Evolutionary conservation across 2,888 invertebrate genomes (phyloP).

Genomic region (Mystacides longicornis): DNA sequence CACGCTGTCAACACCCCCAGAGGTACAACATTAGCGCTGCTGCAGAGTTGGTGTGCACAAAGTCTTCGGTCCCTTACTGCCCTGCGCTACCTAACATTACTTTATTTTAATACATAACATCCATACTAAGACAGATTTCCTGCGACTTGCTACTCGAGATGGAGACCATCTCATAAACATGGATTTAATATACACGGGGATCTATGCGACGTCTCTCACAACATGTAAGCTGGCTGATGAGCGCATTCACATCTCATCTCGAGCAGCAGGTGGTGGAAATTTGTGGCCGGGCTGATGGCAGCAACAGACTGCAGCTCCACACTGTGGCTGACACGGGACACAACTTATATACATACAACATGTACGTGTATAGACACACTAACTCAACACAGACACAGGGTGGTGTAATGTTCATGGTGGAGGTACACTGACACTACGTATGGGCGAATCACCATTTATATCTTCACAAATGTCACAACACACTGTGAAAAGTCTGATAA

Average conservation of each 20-base stretch:
- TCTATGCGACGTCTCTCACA: too few species aligned
- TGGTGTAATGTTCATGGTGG: conserved; percentile 30
- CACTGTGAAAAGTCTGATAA: conserved; percentile 47
- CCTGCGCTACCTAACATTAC: neutral
- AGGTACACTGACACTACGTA: conserved; percentile 29
- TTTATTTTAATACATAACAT: conserved; percentile 3
- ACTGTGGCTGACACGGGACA: neutral
- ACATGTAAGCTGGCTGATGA: neutral
- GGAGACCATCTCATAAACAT: neutral
- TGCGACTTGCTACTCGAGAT: conserved; percentile 2
- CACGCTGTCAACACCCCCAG: conserved; percentile 21
- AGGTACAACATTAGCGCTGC: conserved; percentile 13
- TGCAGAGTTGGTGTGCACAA: conserved; percentile 4
- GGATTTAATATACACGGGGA: neutral
- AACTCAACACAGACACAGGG: conserved; percentile 32
- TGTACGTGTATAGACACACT: neutral
- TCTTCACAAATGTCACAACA: conserved; percentile 30
- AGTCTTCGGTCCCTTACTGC: neutral
- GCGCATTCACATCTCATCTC: conserved; percentile 10
- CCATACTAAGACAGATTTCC: conserved; percentile 7
- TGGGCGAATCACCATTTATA: conserved; percentile 29
- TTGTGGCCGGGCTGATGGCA: conserved; percentile 1
- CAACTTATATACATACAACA: neutral
- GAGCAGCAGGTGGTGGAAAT: conserved; percentile 15
- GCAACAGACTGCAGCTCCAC: neutral